phyloP scores from a whole-genome alignment of 2,888 invertebrate species.

The Pandemis cinnamomeana region DNA sequence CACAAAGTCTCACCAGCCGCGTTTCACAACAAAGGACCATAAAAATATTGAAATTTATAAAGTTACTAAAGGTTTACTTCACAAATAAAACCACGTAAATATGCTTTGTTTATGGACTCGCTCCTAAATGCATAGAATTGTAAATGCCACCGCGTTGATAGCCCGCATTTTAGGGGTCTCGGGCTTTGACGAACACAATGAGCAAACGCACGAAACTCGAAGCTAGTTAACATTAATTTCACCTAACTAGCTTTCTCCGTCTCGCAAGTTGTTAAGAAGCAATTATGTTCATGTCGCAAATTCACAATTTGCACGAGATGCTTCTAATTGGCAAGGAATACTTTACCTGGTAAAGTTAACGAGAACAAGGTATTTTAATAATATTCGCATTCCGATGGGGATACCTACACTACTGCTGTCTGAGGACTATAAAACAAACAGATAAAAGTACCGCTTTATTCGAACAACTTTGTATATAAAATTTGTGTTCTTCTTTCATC shows the following conservation, averaged over 20 bases:
- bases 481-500: too few relatives aligned
- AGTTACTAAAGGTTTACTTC: neutral
- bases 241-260: constrained; percentile 26
- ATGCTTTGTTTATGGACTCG: neutral
- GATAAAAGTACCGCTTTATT: too few relatives aligned
- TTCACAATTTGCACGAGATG: constrained; percentile 19
- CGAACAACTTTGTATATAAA: too few relatives aligned
- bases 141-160: constrained; percentile 5
- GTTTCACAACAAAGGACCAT: neutral
- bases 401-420: neutral
- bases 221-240: constrained; percentile 33
- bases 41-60: neutral
- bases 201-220: constrained; percentile 25
- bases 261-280: constrained; percentile 24
- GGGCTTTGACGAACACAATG: constrained; percentile 30
- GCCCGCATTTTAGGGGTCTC: constrained; percentile 3
- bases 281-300: constrained; percentile 27
- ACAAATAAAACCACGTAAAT: constrained; percentile 1
- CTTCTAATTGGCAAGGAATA: constrained; percentile 24
- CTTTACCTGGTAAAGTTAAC: constrained; percentile 8
- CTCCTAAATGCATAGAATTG: constrained; percentile 10
- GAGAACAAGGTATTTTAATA: neutral
- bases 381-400: constrained; percentile 1
- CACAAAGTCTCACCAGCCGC: too few relatives aligned
- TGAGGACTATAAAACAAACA: neutral